Conservation (phyloP, 2,113 vertebrate species). For the Ictidomys tridecemlineatus region DNA sequence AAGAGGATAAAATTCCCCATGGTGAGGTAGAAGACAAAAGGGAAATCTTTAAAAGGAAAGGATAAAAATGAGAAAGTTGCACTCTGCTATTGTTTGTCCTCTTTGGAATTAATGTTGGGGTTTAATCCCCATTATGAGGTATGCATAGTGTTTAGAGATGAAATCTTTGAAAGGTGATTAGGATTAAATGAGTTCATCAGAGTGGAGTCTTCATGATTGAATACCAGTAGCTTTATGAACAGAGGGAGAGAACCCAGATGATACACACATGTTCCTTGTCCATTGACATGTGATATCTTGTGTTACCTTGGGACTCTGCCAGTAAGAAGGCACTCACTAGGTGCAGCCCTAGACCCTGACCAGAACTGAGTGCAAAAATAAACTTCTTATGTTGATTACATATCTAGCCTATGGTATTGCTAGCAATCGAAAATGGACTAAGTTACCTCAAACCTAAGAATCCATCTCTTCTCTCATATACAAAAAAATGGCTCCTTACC, state of each 20-base stretch:
- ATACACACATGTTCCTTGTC: not conserved
- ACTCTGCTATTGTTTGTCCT: not conserved
- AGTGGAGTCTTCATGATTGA: not conserved
- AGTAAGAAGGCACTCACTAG: not conserved
- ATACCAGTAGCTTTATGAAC: not conserved
- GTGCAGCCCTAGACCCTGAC: not conserved
- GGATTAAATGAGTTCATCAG: not conserved
- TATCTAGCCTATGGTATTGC: not conserved
- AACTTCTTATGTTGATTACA: not conserved
- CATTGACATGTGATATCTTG: not conserved
- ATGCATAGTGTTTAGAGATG: not conserved
- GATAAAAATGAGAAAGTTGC: not conserved
- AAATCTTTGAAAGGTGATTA: not conserved
- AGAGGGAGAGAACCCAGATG: not conserved
- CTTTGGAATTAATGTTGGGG: not conserved
- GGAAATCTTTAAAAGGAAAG: not conserved
- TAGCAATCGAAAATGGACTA: not conserved
- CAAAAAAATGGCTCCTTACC: conserved; percentile 28
- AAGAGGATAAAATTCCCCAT: not conserved
- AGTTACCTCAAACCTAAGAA: not conserved
- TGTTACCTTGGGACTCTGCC: not conserved
- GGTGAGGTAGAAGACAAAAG: not conserved
- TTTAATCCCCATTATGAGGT: not conserved
- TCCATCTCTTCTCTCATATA: not conserved
- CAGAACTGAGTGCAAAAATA: not conserved